Conservation (phyloP, 2,888 invertebrate species). For the Sarcophaga caerulescens region DNA sequence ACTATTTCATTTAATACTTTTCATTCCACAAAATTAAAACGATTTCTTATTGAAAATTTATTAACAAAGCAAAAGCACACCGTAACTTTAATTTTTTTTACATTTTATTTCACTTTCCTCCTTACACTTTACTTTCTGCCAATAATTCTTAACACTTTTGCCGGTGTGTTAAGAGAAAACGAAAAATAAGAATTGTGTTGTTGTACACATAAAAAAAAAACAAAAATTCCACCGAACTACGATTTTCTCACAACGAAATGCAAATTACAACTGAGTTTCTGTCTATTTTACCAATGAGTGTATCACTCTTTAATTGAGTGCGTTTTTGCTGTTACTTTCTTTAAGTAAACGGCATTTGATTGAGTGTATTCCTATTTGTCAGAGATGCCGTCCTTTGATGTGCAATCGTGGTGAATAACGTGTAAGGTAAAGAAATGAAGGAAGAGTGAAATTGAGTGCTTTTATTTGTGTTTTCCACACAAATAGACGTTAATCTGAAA, state of each 20-base stretch:
- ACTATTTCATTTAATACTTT: slow-evolving; percentile 17
- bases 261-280: slow-evolving; percentile 62
- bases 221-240: slow-evolving; percentile 27
- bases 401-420: not conserved
- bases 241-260: slow-evolving; percentile 56
- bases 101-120: not conserved
- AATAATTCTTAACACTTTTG: slow-evolving; percentile 47
- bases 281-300: slow-evolving; percentile 60
- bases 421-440: not conserved
- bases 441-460: too few relatives aligned
- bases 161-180: not conserved
- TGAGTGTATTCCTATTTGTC: not conserved
- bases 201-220: not conserved
- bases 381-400: slow-evolving; percentile 34
- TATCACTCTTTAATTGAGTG: slow-evolving; percentile 54
- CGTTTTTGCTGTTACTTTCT: slow-evolving; percentile 28
- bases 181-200: not conserved
- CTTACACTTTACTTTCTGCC: not conserved
- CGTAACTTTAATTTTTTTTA: not conserved
- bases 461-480: too few relatives aligned
- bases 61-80: too few relatives aligned
- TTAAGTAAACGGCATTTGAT: slow-evolving; percentile 10
- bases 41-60: not conserved
- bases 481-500: too few relatives aligned
- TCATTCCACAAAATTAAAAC: not conserved